Evolutionary conservation across 2,888 invertebrate species (phyloP), one percentile per base, ranked within the genome.

Genomic region (Netelia fuscicornis): DNA sequence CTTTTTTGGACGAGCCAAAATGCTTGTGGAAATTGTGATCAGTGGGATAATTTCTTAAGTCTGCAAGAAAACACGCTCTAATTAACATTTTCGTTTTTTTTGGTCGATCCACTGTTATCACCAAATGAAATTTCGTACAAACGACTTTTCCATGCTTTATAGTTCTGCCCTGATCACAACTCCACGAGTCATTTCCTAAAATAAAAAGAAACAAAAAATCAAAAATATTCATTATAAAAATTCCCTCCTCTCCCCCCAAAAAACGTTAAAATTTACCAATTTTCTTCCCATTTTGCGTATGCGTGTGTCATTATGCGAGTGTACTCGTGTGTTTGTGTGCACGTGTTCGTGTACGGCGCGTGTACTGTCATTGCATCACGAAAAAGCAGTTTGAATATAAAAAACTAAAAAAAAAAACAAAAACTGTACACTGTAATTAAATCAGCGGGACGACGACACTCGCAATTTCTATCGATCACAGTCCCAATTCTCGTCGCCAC

Each of bases 351-450:
- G 25, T 25, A 25, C 25, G 25, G 30, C 30, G 30, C 30, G 30
- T 67, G 23, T 30, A 62, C 17, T 9, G 42, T 52, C 62, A 56
- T 52, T 52, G 80, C 80, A 37, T 37, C 48, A 80, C 76, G 80
- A 80, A 76, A 37, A 65, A 79, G 72, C 80, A 54, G 30, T 72
- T 20, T 42, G 67, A 67, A 71, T 48, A 23, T 58, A 13, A 67
- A n/a, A 52, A 68, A 68, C 23, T 25, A 68, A 67, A 20, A 52
- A 68, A 67, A 2, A 25, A 25, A 67, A n/a, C 13, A 20, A 52
- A 68, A 67, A 64, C 44, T 70, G 23, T 42, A 78, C 54, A 70
- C 37, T 74, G 42, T n/a, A 52, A 52, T 23, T n/a, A 52, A 30
- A 30, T 30, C 30, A 30, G 30, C 30, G 30, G 30, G 5, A 30